Conservation (phyloP, 2,113 vertebrate species). For the Lepidothrix coronata region DNA sequence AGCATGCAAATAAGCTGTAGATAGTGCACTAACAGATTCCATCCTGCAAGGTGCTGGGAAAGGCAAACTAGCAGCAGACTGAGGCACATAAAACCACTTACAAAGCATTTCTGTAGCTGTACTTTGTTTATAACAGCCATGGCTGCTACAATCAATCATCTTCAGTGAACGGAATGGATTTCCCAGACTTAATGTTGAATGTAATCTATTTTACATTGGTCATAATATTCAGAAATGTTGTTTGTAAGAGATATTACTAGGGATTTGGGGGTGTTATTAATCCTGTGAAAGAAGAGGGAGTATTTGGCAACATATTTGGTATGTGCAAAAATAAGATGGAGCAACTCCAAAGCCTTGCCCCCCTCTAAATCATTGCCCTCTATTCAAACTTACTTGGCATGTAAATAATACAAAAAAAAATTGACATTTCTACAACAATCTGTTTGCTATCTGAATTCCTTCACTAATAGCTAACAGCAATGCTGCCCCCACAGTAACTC, state of each 20-base stretch:
- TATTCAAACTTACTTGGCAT: neutral
- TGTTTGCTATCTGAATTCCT: neutral
- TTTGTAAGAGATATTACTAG: neutral
- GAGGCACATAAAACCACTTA: neutral
- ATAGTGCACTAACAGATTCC: neutral
- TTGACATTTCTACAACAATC: neutral
- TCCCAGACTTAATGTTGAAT: constrained; percentile 2
- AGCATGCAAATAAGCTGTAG: neutral
- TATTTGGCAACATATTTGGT: neutral
- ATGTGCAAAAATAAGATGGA: neutral
- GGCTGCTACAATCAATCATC: neutral
- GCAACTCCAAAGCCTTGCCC: neutral
- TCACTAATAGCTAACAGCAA: neutral
- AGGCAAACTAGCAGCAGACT: neutral
- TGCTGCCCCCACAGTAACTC: neutral
- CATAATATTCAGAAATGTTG: neutral
- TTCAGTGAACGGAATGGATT: constrained; percentile 17
- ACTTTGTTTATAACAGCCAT: neutral
- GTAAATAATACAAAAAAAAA: neutral
- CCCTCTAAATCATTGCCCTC: neutral
- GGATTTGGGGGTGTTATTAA: neutral
- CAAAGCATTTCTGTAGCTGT: neutral
- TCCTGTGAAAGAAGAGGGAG: neutral
- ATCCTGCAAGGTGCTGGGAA: neutral
- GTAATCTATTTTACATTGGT: neutral